Evolutionary conservation across 2,888 invertebrate genomes (phyloP).

Genomic region (Conistra vaccinii): DNA sequence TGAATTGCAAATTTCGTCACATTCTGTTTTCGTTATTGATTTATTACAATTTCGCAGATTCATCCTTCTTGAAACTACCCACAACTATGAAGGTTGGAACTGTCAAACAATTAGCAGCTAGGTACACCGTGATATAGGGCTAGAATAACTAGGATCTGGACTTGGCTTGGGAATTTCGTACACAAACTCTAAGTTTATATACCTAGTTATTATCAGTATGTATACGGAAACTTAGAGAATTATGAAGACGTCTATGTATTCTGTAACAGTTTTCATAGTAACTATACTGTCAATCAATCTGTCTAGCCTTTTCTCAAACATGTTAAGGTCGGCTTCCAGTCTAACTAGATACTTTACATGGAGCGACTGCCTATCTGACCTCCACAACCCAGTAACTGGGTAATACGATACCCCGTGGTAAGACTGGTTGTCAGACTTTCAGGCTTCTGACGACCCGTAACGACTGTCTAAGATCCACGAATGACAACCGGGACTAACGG

Average conservation of each 20-base stretch:
- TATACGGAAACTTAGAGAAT: neutral
- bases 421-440: too few species aligned
- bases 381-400: too few species aligned
- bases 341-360: too few species aligned
- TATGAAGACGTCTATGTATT: neutral
- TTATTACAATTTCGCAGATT: constrained; percentile 14
- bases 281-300: too few species aligned
- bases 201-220: constrained; percentile 1
- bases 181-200: neutral
- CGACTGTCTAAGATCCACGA: too few species aligned
- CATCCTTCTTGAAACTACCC: neutral
- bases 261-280: neutral
- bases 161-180: constrained; percentile 17
- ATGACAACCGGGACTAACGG: too few species aligned
- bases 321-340: too few species aligned
- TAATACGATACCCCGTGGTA: too few species aligned
- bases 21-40: neutral
- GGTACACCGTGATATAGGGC: neutral
- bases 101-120: constrained; percentile 38
- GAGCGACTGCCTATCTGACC: too few species aligned
- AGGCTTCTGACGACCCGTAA: too few species aligned
- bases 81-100: constrained; percentile 22
- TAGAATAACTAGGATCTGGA: constrained; percentile 19
- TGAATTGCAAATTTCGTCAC: constrained; percentile 4
- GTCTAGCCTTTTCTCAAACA: too few species aligned